These are phyloP conservation scores for Choreutis nemorana DNA, from an alignment of 2,888 invertebrate species.

Conservation along the genomic window DNA sequence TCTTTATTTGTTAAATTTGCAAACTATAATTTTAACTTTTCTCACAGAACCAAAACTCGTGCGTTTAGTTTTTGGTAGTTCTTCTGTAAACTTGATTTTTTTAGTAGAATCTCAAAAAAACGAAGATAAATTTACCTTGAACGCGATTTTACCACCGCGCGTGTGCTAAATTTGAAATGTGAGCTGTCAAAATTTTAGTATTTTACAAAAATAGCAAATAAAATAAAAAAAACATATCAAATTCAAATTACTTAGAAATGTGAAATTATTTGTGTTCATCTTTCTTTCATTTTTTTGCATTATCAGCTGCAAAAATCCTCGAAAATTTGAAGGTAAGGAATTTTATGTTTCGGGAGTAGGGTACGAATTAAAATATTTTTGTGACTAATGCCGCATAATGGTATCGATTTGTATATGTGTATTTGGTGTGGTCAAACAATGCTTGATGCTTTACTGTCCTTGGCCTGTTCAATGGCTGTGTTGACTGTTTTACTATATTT, in stretches of 20 bases:
- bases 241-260: constrained; percentile 47
- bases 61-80: no score
- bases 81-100: constrained; percentile 12
- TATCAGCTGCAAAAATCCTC: no score
- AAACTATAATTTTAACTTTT: no score
- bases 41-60: no score
- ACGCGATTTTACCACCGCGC: constrained; percentile 27
- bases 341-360: constrained; percentile 9
- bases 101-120: constrained; percentile 9
- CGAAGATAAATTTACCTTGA: constrained; percentile 14
- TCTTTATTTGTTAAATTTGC: no score
- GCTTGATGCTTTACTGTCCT: constrained; percentile 19
- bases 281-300: no score
- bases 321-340: no score
- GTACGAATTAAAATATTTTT: constrained; percentile 16
- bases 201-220: constrained; percentile 17
- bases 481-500: constrained; percentile 6
- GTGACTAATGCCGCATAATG: constrained; percentile 36
- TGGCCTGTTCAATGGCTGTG: constrained; percentile 15
- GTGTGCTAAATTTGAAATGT: constrained; percentile 52
- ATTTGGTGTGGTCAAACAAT: constrained; percentile 22
- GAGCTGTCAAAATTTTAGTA: constrained; percentile 42
- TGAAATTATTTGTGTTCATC: constrained; percentile 42
- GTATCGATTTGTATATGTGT: constrained; percentile 43
- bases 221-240: constrained; percentile 19